A percentile compares a stretch with the other conserved stretches of the same genome.
Conservation (phyloP, 2,888 invertebrate species). For the Dolichomitus sp. region DNA sequence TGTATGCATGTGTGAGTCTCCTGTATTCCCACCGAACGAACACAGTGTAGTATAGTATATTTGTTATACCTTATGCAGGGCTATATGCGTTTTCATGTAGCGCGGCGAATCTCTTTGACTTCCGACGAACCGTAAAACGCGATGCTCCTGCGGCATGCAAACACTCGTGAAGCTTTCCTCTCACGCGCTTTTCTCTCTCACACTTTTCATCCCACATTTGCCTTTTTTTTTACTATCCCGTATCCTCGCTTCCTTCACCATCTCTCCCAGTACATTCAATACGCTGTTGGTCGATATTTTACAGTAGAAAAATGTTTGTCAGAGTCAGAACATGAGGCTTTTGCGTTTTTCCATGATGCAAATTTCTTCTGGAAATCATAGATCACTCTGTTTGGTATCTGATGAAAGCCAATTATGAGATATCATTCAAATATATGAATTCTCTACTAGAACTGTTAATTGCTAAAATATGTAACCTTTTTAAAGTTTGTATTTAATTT, state of each 20-base stretch:
- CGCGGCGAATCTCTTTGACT: constrained; percentile 70
- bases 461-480: no score
- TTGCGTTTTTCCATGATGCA: background rate
- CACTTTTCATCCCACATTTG: constrained; percentile 44
- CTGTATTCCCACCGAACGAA: constrained; percentile 14
- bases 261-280: background rate
- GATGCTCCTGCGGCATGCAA: constrained; percentile 59
- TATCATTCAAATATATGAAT: background rate
- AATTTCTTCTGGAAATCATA: background rate
- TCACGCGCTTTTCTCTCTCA: constrained; percentile 40
- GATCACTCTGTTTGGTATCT: background rate
- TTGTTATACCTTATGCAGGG: constrained; percentile 12
- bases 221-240: constrained; percentile 3
- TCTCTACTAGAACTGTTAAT: no score
- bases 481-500: no score
- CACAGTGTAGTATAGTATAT: constrained; percentile 8
- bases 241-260: constrained; percentile 24
- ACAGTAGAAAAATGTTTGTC: background rate
- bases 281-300: constrained; percentile 29
- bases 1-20: constrained; percentile 19
- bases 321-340: background rate
- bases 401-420: background rate
- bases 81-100: constrained; percentile 41
- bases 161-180: constrained; percentile 50
- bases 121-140: constrained; percentile 68